These are phyloP conservation scores for Luidia sarsii DNA, from an alignment of 53 echinoderm and acorn worm genomes.

Conservation along the genomic window DNA sequence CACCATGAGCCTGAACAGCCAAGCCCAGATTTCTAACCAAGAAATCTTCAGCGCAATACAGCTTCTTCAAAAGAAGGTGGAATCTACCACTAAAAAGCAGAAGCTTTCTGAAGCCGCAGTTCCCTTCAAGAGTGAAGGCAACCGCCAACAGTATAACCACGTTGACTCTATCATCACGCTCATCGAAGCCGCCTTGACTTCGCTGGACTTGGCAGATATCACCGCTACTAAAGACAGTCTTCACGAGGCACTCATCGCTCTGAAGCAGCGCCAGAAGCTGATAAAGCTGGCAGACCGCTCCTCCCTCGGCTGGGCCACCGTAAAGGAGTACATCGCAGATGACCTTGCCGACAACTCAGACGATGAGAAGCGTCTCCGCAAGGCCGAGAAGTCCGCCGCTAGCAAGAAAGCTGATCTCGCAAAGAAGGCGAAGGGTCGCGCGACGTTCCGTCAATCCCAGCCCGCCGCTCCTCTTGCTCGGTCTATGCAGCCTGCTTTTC, in stretches of 20 bases:
- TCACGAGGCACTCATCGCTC: conserved; percentile 16
- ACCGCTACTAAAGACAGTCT: not conserved
- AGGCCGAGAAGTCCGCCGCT: not conserved
- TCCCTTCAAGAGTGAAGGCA: conserved; percentile 39
- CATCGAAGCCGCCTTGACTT: conserved; percentile 6
- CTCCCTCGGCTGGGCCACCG: conserved; percentile 16
- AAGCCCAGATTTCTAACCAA: too few species aligned
- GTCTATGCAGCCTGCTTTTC: not conserved
- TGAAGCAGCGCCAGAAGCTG: conserved; percentile 30
- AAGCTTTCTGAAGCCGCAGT: too few species aligned
- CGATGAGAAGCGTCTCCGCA: conserved; percentile 23
- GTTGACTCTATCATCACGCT: not conserved
- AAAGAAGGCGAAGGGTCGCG: not conserved
- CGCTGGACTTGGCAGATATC: not conserved
- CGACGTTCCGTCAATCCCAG: not conserved
- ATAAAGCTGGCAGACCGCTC: conserved; percentile 35
- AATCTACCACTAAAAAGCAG: too few species aligned
- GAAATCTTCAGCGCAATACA: too few species aligned
- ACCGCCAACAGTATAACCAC: conserved; percentile 25
- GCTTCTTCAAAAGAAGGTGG: too few species aligned
- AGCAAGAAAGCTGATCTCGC: not conserved
- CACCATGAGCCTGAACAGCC: too few species aligned
- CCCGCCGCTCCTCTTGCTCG: not conserved
- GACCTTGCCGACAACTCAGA: conserved; percentile 29
- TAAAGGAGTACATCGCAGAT: conserved; percentile 39